Evolutionary conservation across 2,888 invertebrate species (phyloP).

Genomic region (Dusona sp.): DNA sequence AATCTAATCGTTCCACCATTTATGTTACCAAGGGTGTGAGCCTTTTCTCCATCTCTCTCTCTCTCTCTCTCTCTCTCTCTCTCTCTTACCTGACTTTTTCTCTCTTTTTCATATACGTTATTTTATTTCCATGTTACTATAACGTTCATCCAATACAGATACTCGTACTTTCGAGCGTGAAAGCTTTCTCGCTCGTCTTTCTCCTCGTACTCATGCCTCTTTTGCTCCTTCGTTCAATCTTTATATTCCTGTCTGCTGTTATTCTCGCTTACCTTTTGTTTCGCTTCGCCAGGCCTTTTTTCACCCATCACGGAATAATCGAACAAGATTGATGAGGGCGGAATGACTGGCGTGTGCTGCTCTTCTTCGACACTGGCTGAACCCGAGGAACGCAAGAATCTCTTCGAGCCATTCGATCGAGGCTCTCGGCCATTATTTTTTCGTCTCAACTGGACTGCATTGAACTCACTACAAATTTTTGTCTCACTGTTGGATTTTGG

Average conservation of each 20-base stretch:
- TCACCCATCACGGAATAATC: slow-evolving; percentile 84
- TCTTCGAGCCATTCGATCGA: slow-evolving; percentile 32
- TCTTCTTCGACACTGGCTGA: slow-evolving; percentile 42
- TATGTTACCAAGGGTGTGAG: slow-evolving; percentile 75
- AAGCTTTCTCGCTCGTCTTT: slow-evolving; percentile 66
- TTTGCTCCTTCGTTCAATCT: slow-evolving; percentile 37
- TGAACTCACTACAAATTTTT: neutral
- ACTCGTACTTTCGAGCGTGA: slow-evolving; percentile 51
- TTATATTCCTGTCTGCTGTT: slow-evolving; percentile 47
- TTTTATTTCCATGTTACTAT: slow-evolving; percentile 47
- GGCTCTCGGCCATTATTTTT: slow-evolving; percentile 3
- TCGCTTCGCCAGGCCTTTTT: slow-evolving; percentile 74
- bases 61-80: neutral
- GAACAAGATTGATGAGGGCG: slow-evolving; percentile 85
- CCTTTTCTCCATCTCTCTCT: slow-evolving; percentile 6
- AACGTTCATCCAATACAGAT: slow-evolving; percentile 20
- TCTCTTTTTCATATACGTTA: slow-evolving; percentile 26
- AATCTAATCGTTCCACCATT: slow-evolving; percentile 83
- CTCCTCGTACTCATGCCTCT: slow-evolving; percentile 66
- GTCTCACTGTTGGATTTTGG: neutral
- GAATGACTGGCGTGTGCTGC: slow-evolving; percentile 79
- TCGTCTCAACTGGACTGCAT: slow-evolving; percentile 20
- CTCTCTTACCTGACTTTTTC: neutral
- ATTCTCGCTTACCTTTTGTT: slow-evolving; percentile 69
- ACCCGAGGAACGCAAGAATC: slow-evolving; percentile 52